phyloP scores from a whole-genome alignment of 1,140 invertebrate genomes.

The Adoxophyes honmai region DNA sequence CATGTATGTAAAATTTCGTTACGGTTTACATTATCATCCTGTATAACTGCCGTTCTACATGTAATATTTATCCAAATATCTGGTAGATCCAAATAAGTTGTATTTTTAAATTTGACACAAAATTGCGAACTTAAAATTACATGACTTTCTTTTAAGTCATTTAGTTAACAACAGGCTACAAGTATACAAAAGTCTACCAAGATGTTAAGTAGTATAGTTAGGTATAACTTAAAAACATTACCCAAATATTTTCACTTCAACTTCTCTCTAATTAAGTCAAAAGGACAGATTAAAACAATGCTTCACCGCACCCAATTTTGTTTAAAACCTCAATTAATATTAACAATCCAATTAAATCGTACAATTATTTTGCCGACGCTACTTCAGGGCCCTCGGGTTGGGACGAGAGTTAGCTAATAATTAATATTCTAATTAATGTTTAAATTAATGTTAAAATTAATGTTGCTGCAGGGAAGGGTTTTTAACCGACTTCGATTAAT shows the following conservation, averaged over 20 bases:
- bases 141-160: too few relatives aligned
- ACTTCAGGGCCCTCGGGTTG: constrained; percentile 35
- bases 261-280: not conserved
- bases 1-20: too few relatives aligned
- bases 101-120: too few relatives aligned
- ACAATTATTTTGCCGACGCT: constrained; percentile 32
- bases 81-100: too few relatives aligned
- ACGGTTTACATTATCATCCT: too few relatives aligned
- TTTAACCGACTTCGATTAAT: constrained; percentile 16
- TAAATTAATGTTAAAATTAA: constrained; percentile 15
- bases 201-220: too few relatives aligned
- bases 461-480: not conserved
- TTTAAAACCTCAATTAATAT: not conserved
- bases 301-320: not conserved
- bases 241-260: too few relatives aligned
- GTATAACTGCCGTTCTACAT: too few relatives aligned
- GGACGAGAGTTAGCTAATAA: constrained; percentile 66
- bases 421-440: constrained; percentile 73
- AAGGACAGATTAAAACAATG: not conserved
- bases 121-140: too few relatives aligned
- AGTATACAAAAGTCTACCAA: too few relatives aligned
- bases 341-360: not conserved
- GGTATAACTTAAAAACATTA: not conserved
- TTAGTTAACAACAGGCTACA: too few relatives aligned
- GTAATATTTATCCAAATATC: too few relatives aligned